Base-by-base conservation (phyloP, 2,888 invertebrate species). In the Dorcus parallelipipedus region DNA sequence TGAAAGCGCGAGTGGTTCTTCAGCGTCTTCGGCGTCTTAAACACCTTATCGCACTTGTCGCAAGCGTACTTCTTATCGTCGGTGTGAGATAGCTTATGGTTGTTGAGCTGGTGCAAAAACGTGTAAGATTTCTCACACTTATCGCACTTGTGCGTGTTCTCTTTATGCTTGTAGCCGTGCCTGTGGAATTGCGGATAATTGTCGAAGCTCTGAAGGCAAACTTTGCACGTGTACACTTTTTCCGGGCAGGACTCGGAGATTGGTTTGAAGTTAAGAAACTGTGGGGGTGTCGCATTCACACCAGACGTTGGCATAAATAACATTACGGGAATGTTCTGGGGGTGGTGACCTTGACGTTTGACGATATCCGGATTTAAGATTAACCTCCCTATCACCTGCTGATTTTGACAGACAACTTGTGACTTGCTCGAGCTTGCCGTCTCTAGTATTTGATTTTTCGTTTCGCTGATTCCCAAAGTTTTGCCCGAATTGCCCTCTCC, bases 81-180 rank as follows among this genome's bases (percentile, higher is more conserved):
- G 0, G 79, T 79, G 66, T 85, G 85, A 5, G 81, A 72, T 2
- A 79, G 73, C 1, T 78, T 72, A 65, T 86, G 86, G 0, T 82
- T 79, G 49, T 81, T 82, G 58, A 85, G 69, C 56, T 83, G 82
- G 65, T 82, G 81, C 56, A 80, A 78, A 14, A 81, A 82, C 0
- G 82, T 78, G 63, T 83, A 81, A 38, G 79, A 80, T 61, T 81
- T 82, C 0, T 82, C 81, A 59, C 85, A 85, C 0, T 80, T 71
- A 0, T 79, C 72, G 61, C 84, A 84, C 0, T 81, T 71, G 43
- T 80, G 80, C 17, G 79, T 81, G 60, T 79, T 81, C 20, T 80
- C 79, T 0, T 79, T 40, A 10, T 62, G 62, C 9, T 39, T 45
- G 4, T 14, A 26, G 9, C 39, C 40, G 14, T 59, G 52, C 5